phyloP scores from a whole-genome alignment of 2,797 vertebrate genomes.

The Acipenser ruthenus region DNA sequence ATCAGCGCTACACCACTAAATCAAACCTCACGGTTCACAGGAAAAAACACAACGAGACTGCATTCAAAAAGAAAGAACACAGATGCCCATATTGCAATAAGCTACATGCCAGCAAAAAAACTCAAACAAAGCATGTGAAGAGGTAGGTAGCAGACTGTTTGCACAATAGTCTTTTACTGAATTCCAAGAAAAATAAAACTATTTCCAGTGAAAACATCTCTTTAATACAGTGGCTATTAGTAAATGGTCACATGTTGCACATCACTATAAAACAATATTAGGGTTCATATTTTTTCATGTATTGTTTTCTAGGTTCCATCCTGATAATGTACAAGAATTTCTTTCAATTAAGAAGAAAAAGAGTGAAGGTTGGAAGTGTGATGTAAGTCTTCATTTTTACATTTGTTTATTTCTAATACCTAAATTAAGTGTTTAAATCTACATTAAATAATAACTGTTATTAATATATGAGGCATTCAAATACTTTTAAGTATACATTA shows the following conservation, averaged over 20 bases:
- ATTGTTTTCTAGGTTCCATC: slow-evolving; percentile 74
- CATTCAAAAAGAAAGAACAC: slow-evolving; percentile 88
- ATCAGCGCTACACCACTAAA: slow-evolving; percentile 94
- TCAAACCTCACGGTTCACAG: slow-evolving; percentile 95
- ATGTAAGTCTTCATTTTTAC: slow-evolving; percentile 60
- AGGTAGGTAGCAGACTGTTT: slow-evolving; percentile 59
- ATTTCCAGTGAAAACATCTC: not conserved
- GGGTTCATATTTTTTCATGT: not conserved
- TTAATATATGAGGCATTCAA: too few relatives aligned
- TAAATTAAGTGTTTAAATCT: too few relatives aligned
- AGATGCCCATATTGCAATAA: slow-evolving; percentile 91
- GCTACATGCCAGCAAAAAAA: slow-evolving; percentile 94
- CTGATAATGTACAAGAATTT: slow-evolving; percentile 87
- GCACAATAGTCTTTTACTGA: too few relatives aligned
- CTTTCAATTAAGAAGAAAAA: slow-evolving; percentile 82
- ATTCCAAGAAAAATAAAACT: not conserved
- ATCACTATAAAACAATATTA: too few relatives aligned
- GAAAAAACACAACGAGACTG: slow-evolving; percentile 79
- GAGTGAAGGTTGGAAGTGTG: slow-evolving; percentile 93
- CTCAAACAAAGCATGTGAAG: slow-evolving; percentile 83
- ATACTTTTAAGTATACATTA: too few relatives aligned
- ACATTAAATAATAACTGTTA: too few relatives aligned
- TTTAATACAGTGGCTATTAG: too few relatives aligned
- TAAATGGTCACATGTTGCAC: too few relatives aligned
- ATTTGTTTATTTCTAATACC: slow-evolving; percentile 5